Evolutionary conservation across 1,140 invertebrate species (phyloP), one percentile per base, ranked within the genome.

Genomic region (Papilio helenus): DNA sequence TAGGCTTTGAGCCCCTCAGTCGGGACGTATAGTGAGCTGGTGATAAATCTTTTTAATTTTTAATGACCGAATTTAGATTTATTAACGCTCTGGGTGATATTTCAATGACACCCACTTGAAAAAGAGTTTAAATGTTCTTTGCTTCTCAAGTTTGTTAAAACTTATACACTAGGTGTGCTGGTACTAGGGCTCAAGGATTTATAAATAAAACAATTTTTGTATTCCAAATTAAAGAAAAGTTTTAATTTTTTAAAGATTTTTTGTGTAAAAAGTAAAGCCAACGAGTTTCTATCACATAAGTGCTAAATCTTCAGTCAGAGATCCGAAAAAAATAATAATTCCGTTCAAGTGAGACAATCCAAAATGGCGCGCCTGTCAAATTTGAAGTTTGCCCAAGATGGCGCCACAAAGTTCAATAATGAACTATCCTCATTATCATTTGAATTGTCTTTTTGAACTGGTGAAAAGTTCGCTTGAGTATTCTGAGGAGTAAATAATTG

Each of bases 361-460:
- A 95, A 88, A 34, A 96, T 95, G 16, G 95, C 95, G 73, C 92
- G 93, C 81, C 86, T 91, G 82, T 96, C 94, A 87, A 96, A 96
- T 85, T 95, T 96, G 84, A 96, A 96, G 86, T 96, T 95, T 2
- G 95, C 88, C 95, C 96, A 96, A 14, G 95, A 96, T 14, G 95
- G 95, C 3, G 96, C 95, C 72, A 93, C 92, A 76, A 96, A 96
- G 78, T 92, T 91, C 9, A 88, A 83, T 79, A 86, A 88, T 9
- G 55, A 51, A 39, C 77, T 82, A 20, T 85, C 72, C 26, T 87
- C 83, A n/a, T 85, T 82, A 0, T 68, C 82, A 2, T 87, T 84
- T 81, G 84, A 87, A 10, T 79, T 80, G 4, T 89, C 88, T 80
- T 89, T 92, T 20, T 89, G 86, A 0, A 89, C 85, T 4, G 90